Percentiles rank a stretch among this genome's conserved stretches.
These are phyloP conservation scores for Silurus glanis DNA, from an alignment of 2,113 vertebrate species.

Conservation along the genomic window DNA sequence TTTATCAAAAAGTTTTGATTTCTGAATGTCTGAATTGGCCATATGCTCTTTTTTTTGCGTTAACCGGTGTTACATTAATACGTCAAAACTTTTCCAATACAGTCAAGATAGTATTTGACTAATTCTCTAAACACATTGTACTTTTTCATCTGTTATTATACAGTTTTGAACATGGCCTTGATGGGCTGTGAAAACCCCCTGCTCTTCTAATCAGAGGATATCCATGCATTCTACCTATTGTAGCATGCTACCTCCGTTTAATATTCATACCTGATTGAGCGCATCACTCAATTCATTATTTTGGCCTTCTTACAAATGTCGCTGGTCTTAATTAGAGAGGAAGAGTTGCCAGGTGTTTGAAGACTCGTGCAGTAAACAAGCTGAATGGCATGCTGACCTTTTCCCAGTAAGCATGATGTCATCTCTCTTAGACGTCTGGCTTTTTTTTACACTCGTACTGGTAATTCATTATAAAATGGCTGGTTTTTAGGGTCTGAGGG, in stretches of 20 bases:
- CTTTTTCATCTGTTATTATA: neutral
- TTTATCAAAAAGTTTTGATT: neutral
- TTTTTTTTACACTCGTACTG: neutral
- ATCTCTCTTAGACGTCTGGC: neutral
- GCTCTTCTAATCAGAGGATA: neutral
- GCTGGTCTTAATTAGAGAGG: constrained; percentile 62
- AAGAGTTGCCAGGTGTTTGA: constrained; percentile 58
- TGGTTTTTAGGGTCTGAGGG: constrained; percentile 4
- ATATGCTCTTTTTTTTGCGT: neutral
- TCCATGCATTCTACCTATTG: neutral
- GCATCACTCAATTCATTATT: neutral
- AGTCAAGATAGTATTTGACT: neutral
- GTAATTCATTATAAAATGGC: constrained; percentile 18
- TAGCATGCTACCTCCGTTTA: neutral
- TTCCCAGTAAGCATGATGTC: constrained; percentile 39
- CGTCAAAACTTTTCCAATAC: neutral
- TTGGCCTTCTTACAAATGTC: neutral
- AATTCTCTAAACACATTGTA: neutral
- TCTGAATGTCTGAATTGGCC: neutral
- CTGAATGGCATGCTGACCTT: constrained; percentile 43
- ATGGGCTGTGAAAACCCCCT: no score
- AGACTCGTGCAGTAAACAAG: constrained; percentile 45
- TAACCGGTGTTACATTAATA: constrained; percentile 57
- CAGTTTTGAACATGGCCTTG: neutral
- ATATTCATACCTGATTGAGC: neutral